Percentiles rank a stretch among this genome's conserved stretches.
Conservation (phyloP, 2,113 vertebrate species). For the Chlamydotis undulata region DNA sequence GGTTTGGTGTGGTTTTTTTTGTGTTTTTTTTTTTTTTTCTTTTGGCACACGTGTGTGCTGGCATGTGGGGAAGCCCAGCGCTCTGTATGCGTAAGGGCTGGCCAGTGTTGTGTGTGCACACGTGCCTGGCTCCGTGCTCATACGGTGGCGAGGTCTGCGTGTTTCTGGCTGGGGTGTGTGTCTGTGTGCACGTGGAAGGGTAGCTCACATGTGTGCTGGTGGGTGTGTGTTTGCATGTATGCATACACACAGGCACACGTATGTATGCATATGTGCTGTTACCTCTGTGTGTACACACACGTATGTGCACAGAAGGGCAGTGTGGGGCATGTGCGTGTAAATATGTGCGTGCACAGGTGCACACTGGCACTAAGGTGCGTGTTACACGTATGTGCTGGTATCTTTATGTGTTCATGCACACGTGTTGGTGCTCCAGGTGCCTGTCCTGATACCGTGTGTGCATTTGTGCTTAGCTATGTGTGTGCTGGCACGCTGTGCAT, state of each 20-base stretch:
- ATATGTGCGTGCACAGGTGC: no score
- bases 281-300: no score
- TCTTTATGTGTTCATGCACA: rapidly evolving
- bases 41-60: not conserved
- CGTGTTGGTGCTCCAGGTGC: rapidly evolving
- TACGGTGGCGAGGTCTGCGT: rapidly evolving
- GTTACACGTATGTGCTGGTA: rapidly evolving
- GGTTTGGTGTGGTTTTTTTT: no score
- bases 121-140: rapidly evolving
- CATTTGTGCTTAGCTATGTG: rapidly evolving
- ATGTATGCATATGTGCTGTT: not conserved
- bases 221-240: not conserved
- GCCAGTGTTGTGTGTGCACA: rapidly evolving
- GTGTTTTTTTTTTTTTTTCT: no score
- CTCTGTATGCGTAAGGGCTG: not conserved
- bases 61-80: rapidly evolving
- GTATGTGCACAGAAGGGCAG: not conserved
- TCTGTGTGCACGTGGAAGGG: not conserved
- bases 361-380: no score
- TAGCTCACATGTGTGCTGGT: no score
- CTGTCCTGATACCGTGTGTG: no score
- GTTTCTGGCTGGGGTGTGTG: not conserved
- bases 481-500: not conserved
- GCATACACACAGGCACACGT: no score
- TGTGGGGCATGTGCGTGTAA: rapidly evolving